Evolutionary conservation across 2,888 invertebrate species (phyloP).

Genomic region (Lasioglossum figueresi): DNA sequence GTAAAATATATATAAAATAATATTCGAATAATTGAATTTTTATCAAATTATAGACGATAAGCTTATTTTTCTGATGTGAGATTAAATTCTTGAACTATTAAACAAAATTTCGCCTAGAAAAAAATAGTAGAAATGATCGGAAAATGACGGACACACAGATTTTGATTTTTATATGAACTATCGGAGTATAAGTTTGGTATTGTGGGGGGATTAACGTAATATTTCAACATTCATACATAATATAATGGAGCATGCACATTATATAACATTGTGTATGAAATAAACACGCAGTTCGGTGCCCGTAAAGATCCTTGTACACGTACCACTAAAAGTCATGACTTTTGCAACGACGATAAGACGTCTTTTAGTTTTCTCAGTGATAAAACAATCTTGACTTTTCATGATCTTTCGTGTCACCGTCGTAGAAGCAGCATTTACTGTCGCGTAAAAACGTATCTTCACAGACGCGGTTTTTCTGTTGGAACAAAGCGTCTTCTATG

Average conservation of each 20-base stretch:
- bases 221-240: background rate
- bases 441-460: constrained; percentile 4
- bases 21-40: background rate
- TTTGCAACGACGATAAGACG: background rate
- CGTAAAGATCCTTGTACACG: background rate
- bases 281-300: background rate
- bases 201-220: background rate
- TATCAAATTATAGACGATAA: background rate
- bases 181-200: background rate
- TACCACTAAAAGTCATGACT: background rate
- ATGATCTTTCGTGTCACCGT: background rate
- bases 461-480: background rate
- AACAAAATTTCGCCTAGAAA: background rate
- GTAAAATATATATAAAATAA: no score
- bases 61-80: background rate
- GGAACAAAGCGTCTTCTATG: background rate
- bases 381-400: constrained; percentile 5
- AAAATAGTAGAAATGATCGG: background rate
- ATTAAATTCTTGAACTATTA: background rate
- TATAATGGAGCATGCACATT: background rate
- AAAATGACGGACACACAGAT: no score
- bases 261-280: background rate
- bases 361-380: constrained; percentile 52
- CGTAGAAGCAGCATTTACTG: background rate
- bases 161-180: no score